Conservation (phyloP, 2,797 vertebrate genomes). For the Geotrypetes seraphini region DNA sequence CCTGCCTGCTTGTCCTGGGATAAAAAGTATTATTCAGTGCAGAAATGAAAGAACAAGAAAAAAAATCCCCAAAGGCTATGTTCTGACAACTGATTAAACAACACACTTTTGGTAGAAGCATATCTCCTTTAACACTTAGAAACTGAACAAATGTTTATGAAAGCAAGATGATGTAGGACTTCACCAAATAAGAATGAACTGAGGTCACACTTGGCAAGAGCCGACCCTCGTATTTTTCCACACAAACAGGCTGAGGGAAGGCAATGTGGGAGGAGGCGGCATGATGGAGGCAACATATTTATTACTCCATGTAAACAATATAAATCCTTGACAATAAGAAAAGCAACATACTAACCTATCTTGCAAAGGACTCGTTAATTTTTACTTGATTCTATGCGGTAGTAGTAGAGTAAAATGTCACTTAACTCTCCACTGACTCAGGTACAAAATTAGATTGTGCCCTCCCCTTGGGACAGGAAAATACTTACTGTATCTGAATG, state of each 20-base stretch:
- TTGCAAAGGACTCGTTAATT: no score
- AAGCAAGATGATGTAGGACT: conserved; percentile 45
- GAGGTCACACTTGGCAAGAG: conserved; percentile 62
- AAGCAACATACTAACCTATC: no score
- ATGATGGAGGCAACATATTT: conserved; percentile 6
- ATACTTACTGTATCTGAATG: no score
- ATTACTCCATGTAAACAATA: conserved; percentile 18
- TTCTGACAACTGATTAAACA: no score
- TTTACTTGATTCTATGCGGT: conserved; percentile 15
- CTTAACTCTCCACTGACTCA: no score
- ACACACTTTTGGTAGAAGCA: neutral
- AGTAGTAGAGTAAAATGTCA: no score
- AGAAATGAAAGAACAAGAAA: no score
- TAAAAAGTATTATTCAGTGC: no score
- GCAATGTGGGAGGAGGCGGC: conserved; percentile 11
- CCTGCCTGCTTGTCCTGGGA: no score
- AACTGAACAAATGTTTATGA: conserved; percentile 49
- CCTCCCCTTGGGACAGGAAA: no score
- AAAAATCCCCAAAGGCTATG: no score
- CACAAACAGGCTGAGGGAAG: conserved; percentile 37
- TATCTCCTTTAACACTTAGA: conserved; percentile 19
- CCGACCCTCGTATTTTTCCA: conserved; percentile 14
- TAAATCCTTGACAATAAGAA: conserved; percentile 20
- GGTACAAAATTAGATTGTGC: no score
- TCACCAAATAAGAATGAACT: conserved; percentile 67